phyloP scores from a whole-genome alignment of 2,888 invertebrate genomes.

The Scaeva pyrastri region DNA sequence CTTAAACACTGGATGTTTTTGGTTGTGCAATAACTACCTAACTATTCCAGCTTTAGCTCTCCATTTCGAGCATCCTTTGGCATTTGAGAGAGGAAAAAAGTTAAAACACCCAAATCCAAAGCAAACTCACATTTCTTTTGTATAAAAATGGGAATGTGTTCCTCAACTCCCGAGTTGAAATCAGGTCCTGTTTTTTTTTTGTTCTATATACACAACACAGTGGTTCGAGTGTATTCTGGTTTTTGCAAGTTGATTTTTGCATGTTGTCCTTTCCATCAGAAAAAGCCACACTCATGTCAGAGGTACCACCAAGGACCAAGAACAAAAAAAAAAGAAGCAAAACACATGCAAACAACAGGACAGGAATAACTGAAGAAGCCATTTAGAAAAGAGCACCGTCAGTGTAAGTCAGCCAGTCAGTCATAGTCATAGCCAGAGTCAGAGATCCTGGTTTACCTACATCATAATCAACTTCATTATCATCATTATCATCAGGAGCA shows the following conservation, averaged over 20 bases:
- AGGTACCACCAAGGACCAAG: slow-evolving; percentile 24
- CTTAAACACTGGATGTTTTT: slow-evolving; percentile 43
- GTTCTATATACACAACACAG: background rate
- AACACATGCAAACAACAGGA: slow-evolving; percentile 9
- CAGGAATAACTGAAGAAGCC: slow-evolving; percentile 18
- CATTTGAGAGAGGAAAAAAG: background rate
- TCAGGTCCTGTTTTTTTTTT: background rate
- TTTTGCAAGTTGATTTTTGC: slow-evolving; percentile 40
- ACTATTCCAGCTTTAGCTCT: background rate
- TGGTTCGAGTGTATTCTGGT: slow-evolving; percentile 6
- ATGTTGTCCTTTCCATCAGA: slow-evolving; percentile 48
- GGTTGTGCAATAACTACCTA: slow-evolving; percentile 26
- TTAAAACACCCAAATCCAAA: slow-evolving; percentile 14
- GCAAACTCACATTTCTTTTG: slow-evolving; percentile 28
- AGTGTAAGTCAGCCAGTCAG: slow-evolving; percentile 44
- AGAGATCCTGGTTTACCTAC: slow-evolving; percentile 40
- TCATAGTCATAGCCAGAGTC: slow-evolving; percentile 25
- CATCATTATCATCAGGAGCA: slow-evolving; percentile 23
- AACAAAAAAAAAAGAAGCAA: slow-evolving; percentile 5
- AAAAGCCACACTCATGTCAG: slow-evolving; percentile 46
- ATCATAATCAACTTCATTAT: slow-evolving; percentile 35
- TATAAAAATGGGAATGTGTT: background rate
- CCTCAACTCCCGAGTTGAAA: background rate
- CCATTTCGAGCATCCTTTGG: slow-evolving; percentile 8
- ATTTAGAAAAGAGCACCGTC: slow-evolving; percentile 31